phyloP scores from a whole-genome alignment of 2,797 vertebrate genomes.

The Thalassophryne amazonica region DNA sequence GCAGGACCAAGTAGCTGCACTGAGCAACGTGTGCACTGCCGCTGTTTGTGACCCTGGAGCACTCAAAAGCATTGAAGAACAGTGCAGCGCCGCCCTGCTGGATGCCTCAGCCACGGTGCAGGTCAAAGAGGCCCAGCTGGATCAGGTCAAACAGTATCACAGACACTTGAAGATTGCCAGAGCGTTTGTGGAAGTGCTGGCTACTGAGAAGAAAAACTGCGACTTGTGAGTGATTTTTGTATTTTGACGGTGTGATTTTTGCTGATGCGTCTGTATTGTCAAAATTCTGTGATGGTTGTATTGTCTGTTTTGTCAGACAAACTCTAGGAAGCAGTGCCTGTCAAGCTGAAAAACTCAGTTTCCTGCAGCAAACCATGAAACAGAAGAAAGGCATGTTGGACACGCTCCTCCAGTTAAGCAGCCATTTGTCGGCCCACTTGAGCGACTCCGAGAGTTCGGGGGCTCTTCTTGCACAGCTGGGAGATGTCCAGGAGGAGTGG shows the following conservation, averaged over 20 bases:
- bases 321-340: slow-evolving; percentile 70
- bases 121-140: slow-evolving; percentile 80
- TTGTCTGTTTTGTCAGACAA: slow-evolving; percentile 61
- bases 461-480: slow-evolving; percentile 79
- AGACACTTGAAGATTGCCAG: slow-evolving; percentile 64
- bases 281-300: no score
- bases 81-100: slow-evolving; percentile 74
- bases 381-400: slow-evolving; percentile 74
- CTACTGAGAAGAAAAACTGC: slow-evolving; percentile 77
- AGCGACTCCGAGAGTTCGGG: slow-evolving; percentile 80
- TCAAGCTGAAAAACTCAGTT: slow-evolving; percentile 77
- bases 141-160: slow-evolving; percentile 80
- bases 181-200: slow-evolving; percentile 73
- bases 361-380: slow-evolving; percentile 69
- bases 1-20: slow-evolving; percentile 68
- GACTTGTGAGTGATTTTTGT: slow-evolving; percentile 81
- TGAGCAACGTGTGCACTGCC: slow-evolving; percentile 18
- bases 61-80: slow-evolving; percentile 11
- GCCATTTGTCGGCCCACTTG: slow-evolving; percentile 74
- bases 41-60: slow-evolving; percentile 7
- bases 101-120: slow-evolving; percentile 78
- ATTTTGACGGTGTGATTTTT: neutral
- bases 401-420: slow-evolving; percentile 71
- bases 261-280: no score
- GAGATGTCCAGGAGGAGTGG: slow-evolving; percentile 82